phyloP scores from a whole-genome alignment of 2,888 invertebrate genomes.

The Chloroclysta siterata region DNA sequence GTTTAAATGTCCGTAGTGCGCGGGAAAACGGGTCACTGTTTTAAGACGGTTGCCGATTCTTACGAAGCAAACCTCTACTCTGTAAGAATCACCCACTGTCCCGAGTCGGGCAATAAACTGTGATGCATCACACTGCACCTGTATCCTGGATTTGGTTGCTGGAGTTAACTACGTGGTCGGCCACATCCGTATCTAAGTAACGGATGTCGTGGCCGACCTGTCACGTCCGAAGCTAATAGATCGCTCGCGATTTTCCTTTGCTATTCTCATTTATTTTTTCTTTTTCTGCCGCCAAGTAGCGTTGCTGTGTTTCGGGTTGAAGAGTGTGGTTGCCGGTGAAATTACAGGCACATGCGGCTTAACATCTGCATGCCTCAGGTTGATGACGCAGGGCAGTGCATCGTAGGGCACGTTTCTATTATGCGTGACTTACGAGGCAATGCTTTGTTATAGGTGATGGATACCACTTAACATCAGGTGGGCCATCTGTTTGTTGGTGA shows the following conservation, averaged over 20 bases:
- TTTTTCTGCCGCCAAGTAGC: not conserved
- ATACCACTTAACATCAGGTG: too few species aligned
- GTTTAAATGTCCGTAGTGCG: too few species aligned
- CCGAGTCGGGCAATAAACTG: conserved; percentile 35
- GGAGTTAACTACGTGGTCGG: conserved; percentile 22
- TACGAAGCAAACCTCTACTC: conserved; percentile 12
- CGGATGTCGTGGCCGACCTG: conserved; percentile 12
- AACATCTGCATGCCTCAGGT: too few species aligned
- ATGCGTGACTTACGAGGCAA: too few species aligned
- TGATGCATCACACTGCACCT: conserved; percentile 38
- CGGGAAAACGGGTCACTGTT: not conserved
- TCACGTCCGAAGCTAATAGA: conserved; percentile 18
- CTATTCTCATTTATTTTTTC: not conserved
- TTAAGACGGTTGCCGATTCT: not conserved
- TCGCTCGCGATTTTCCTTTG: conserved; percentile 12
- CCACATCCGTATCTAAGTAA: conserved; percentile 19
- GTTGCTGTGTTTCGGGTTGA: too few species aligned
- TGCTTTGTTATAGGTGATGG: too few species aligned
- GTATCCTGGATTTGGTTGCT: conserved; percentile 17
- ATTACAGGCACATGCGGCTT: too few species aligned
- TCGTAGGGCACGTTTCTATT: too few species aligned
- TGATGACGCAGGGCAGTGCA: too few species aligned
- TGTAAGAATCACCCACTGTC: conserved; percentile 25
- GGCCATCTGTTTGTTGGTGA: too few species aligned
- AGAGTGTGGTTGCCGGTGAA: too few species aligned